Conservation (phyloP, 1,140 invertebrate species). For the Grapholita molesta region DNA sequence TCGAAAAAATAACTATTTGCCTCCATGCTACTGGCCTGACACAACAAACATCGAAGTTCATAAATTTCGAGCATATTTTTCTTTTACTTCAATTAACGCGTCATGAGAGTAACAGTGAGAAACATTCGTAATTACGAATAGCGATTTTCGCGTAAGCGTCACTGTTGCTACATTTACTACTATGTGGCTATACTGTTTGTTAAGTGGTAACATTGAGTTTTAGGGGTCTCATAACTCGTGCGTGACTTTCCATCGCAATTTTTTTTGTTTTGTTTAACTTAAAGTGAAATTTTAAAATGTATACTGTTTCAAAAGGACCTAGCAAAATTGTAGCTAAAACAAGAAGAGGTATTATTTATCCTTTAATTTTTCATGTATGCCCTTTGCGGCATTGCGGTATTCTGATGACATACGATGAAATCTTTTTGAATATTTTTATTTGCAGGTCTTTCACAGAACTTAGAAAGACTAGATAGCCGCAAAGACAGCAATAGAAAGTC, state of each 20-base stretch:
- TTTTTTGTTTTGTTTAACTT: conserved; percentile 55
- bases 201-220: conserved; percentile 30
- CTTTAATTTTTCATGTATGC: neutral
- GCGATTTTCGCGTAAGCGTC: too few relatives aligned
- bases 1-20: too few relatives aligned
- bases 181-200: too few relatives aligned
- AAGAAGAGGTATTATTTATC: conserved; percentile 82
- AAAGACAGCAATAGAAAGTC: conserved; percentile 82
- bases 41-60: too few relatives aligned
- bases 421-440: conserved; percentile 46
- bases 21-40: too few relatives aligned
- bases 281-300: conserved; percentile 81
- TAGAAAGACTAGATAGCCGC: conserved; percentile 83
- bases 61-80: too few relatives aligned
- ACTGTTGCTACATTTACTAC: too few relatives aligned
- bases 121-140: too few relatives aligned
- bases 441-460: conserved; percentile 82
- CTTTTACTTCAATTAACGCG: too few relatives aligned
- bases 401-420: conserved; percentile 26
- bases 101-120: too few relatives aligned
- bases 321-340: conserved; percentile 93
- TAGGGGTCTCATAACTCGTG: conserved; percentile 40
- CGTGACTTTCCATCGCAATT: conserved; percentile 22
- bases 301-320: conserved; percentile 90
- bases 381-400: conserved; percentile 19